Evolutionary conservation across 1,140 invertebrate genomes (phyloP).

Genomic region (Bombus confusus): DNA sequence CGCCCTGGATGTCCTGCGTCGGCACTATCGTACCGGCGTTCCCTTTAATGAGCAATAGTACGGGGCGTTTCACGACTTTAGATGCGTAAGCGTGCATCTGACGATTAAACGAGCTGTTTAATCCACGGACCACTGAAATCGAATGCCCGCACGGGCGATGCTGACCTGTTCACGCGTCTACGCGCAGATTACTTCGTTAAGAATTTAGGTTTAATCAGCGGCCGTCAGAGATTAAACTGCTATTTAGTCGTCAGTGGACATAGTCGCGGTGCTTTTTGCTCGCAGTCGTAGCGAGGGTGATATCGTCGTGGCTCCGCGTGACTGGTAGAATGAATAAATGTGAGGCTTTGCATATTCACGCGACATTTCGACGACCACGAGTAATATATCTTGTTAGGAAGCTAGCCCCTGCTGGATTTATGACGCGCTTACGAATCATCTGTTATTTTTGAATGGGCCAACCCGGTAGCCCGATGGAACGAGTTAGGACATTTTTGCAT

Average conservation of each 20-base stretch:
- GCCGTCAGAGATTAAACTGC: neutral
- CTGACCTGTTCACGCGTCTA: neutral
- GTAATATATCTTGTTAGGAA: constrained; percentile 38
- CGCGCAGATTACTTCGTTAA: constrained; percentile 8
- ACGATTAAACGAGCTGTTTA: constrained; percentile 42
- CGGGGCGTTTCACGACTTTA: constrained; percentile 24
- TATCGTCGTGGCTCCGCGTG: neutral
- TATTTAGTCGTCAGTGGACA: neutral
- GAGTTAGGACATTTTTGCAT: constrained; percentile 13
- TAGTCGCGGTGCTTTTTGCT: neutral
- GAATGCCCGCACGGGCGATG: neutral
- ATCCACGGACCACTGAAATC: neutral
- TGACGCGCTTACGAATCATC: constrained; percentile 27
- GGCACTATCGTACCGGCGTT: neutral
- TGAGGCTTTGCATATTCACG: constrained; percentile 30
- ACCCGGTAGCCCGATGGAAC: neutral
- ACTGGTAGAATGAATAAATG: constrained; percentile 14
- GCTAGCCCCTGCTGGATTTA: constrained; percentile 7
- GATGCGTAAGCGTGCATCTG: neutral
- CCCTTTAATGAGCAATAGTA: constrained; percentile 44
- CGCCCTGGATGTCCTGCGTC: constrained; percentile 28
- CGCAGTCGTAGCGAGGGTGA: too few relatives aligned
- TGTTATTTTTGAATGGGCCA: constrained; percentile 12
- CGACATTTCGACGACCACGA: constrained; percentile 4
- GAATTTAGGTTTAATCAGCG: constrained; percentile 20